A percentile compares a stretch with the other conserved stretches of the same genome.
These are phyloP conservation scores for Hassar affinis DNA, from an alignment of 2,113 vertebrate genomes.

Conservation along the genomic window DNA sequence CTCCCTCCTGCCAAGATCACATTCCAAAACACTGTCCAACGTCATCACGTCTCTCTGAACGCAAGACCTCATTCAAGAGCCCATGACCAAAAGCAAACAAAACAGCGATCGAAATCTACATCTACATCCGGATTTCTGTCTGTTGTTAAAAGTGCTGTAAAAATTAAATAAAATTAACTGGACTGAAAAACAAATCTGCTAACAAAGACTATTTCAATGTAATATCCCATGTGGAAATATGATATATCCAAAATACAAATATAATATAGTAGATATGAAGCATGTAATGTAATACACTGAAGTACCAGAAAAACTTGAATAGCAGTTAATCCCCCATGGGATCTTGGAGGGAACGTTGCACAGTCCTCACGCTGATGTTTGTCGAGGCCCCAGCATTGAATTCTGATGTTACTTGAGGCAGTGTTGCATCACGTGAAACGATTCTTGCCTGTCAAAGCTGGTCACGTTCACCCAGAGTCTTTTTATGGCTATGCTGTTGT, in stretches of 20 bases:
- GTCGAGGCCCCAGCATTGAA: too few relatives aligned
- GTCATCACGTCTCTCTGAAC: constrained; percentile 15
- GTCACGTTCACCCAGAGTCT: too few relatives aligned
- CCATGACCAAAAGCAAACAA: neutral
- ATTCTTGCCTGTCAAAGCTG: too few relatives aligned
- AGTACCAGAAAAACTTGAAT: too few relatives aligned
- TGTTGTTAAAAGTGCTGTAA: neutral
- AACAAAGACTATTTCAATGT: neutral
- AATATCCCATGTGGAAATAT: neutral
- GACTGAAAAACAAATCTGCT: neutral
- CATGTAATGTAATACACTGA: neutral
- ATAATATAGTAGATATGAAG: neutral
- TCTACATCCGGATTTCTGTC: neutral
- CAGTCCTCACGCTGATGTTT: too few relatives aligned
- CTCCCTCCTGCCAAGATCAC: constrained; percentile 15
- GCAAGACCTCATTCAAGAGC: neutral
- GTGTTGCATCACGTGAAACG: too few relatives aligned
- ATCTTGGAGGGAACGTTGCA: too few relatives aligned
- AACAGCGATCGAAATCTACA: neutral
- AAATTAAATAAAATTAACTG: neutral
- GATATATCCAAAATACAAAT: neutral
- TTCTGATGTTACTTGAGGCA: too few relatives aligned
- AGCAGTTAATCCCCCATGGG: too few relatives aligned
- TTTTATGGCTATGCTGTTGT: too few relatives aligned
- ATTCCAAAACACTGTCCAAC: constrained; percentile 24